These are phyloP conservation scores for Drosophila seguyi DNA, from an alignment of 1,140 invertebrate species.

Conservation along the genomic window DNA sequence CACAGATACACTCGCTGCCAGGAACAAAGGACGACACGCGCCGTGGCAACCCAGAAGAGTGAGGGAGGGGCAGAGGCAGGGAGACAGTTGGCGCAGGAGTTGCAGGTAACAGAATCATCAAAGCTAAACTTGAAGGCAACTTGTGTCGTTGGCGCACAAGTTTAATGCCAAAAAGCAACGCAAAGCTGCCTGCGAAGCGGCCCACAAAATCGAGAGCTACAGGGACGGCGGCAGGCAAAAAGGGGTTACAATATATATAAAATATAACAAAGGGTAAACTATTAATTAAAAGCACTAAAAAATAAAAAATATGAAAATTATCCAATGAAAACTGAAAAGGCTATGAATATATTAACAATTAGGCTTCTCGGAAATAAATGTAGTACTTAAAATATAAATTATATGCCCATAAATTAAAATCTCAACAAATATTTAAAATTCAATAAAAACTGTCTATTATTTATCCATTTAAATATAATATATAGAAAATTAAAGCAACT, in stretches of 20 bases:
- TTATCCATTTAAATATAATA: no score
- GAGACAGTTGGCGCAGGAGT: conserved; percentile 2
- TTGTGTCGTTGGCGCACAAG: conserved; percentile 57
- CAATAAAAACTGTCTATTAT: no score
- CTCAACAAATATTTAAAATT: no score
- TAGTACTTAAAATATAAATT: no score
- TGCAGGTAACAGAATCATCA: conserved; percentile 74
- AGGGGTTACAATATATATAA: background rate
- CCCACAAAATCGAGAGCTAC: conserved; percentile 1
- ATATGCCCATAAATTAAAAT: no score
- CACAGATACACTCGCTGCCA: conserved; percentile 35
- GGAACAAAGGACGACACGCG: conserved; percentile 35
- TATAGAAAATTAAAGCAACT: no score
- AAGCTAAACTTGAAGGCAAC: conserved; percentile 71
- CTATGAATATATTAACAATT: no score
- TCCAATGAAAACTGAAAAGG: no score
- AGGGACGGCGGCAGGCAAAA: background rate
- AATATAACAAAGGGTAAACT: no score
- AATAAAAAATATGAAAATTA: no score
- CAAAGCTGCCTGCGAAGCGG: conserved; percentile 46
- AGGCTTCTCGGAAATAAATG: no score
- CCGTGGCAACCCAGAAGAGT: background rate
- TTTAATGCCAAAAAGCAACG: conserved; percentile 72
- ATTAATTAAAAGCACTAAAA: no score
- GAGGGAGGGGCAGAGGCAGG: background rate